phyloP scores from a whole-genome alignment of 2,113 vertebrate genomes.

The Pelobates fuscus region DNA sequence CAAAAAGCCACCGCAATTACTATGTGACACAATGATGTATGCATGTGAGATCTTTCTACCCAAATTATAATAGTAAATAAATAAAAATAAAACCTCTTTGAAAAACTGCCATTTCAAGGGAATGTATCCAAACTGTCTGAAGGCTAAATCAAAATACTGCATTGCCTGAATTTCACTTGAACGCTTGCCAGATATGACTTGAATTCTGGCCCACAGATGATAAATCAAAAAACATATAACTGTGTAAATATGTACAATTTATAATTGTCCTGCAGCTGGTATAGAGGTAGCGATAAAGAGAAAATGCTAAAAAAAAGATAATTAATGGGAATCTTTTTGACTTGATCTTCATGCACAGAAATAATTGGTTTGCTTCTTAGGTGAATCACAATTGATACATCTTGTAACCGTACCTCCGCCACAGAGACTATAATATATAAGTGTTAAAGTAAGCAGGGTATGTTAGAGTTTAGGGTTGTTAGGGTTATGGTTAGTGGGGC shows the following conservation, averaged over 20 bases:
- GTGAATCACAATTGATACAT: slow-evolving; percentile 16
- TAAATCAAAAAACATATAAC: slow-evolving; percentile 43
- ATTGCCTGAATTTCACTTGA: slow-evolving; percentile 30
- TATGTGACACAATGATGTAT: no score
- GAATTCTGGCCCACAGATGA: slow-evolving; percentile 24
- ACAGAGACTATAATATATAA: neutral
- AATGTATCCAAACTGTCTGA: slow-evolving; percentile 35
- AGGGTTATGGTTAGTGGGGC: no score
- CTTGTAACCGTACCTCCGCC: slow-evolving; percentile 3
- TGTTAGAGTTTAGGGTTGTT: no score
- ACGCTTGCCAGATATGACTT: slow-evolving; percentile 30
- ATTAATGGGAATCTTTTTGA: slow-evolving; percentile 33
- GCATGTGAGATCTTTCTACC: neutral
- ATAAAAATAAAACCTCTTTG: slow-evolving; percentile 34
- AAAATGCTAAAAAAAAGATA: slow-evolving; percentile 12
- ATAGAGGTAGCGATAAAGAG: slow-evolving; percentile 26
- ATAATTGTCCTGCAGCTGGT: slow-evolving; percentile 33
- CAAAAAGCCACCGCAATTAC: no score
- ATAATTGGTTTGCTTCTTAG: slow-evolving; percentile 36
- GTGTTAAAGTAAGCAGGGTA: no score
- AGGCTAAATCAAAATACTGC: slow-evolving; percentile 38
- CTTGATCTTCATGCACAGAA: slow-evolving; percentile 29
- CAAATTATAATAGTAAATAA: slow-evolving; percentile 30
- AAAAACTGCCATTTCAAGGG: slow-evolving; percentile 15
- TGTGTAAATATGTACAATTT: slow-evolving; percentile 30